A percentile compares a stretch with the other conserved stretches of the same genome.
Conservation (phyloP, 2,113 vertebrate species). For the Nycticryphes semicollaris region DNA sequence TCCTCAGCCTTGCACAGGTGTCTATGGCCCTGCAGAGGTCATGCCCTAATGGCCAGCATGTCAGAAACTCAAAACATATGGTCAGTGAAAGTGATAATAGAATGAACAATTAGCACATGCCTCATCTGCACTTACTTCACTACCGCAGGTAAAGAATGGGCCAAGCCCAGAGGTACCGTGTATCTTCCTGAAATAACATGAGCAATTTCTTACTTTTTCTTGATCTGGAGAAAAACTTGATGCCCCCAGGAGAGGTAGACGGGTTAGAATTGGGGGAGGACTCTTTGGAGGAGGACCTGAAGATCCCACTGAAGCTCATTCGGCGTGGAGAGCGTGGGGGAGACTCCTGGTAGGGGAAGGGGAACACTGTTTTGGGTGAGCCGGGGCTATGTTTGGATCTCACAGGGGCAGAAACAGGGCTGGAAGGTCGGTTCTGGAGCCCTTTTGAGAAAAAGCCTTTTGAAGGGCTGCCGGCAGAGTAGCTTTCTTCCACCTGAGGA, state of each 20-base stretch:
- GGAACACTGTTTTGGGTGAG: constrained; percentile 87
- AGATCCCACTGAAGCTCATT: constrained; percentile 93
- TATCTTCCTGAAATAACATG: constrained; percentile 68
- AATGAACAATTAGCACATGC: constrained; percentile 31
- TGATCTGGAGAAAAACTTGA: constrained; percentile 89
- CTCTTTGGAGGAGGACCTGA: constrained; percentile 89
- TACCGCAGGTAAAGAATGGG: constrained; percentile 53
- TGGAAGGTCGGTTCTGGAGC: constrained; percentile 82
- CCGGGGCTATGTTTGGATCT: constrained; percentile 81
- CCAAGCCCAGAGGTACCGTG: constrained; percentile 53
- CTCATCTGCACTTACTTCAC: constrained; percentile 63
- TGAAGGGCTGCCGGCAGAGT: constrained; percentile 79
- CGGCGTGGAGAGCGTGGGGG: constrained; percentile 87
- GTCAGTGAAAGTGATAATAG: constrained; percentile 12
- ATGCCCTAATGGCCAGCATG: not conserved
- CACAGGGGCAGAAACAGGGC: constrained; percentile 84
- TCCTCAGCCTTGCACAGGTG: not conserved
- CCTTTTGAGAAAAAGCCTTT: constrained; percentile 85
- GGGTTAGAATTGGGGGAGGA: constrained; percentile 80
- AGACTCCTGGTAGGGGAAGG: constrained; percentile 86
- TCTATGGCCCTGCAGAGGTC: not conserved
- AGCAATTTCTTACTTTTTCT: constrained; percentile 86
- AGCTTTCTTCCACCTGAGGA: constrained; percentile 80
- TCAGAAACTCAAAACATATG: not conserved
- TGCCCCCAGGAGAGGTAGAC: constrained; percentile 85